Conservation (phyloP, 2,113 vertebrate genomes). For the Chinchilla lanigera region DNA sequence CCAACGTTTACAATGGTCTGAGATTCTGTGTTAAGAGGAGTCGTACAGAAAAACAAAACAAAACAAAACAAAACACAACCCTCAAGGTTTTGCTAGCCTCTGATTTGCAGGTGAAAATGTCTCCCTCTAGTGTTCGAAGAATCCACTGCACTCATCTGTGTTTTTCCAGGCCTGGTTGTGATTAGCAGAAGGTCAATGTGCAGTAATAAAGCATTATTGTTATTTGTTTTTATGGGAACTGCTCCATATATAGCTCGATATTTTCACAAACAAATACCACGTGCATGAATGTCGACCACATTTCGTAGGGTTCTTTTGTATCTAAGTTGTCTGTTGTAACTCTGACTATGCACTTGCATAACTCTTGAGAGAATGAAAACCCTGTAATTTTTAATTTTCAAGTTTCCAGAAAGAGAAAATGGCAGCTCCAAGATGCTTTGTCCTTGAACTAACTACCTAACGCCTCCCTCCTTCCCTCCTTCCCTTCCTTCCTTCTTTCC, state of each 20-base stretch:
- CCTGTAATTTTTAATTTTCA: constrained; percentile 44
- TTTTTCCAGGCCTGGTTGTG: constrained; percentile 63
- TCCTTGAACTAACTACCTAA: not conserved
- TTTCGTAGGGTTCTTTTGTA: constrained; percentile 38
- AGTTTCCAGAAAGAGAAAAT: constrained; percentile 57
- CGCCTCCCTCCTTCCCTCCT: not conserved
- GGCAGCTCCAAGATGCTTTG: not conserved
- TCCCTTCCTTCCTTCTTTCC: not conserved
- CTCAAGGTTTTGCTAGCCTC: not conserved
- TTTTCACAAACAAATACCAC: constrained; percentile 69
- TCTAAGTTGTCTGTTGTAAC: constrained; percentile 62
- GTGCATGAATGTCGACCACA: constrained; percentile 61
- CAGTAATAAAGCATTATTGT: constrained; percentile 55
- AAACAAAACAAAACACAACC: not conserved
- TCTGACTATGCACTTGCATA: constrained; percentile 60
- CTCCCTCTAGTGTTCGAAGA: constrained; percentile 79
- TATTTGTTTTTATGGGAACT: constrained; percentile 73
- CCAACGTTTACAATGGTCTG: constrained; percentile 16
- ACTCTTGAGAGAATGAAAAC: constrained; percentile 46
- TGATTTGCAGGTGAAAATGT: constrained; percentile 35
- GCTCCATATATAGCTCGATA: constrained; percentile 56
- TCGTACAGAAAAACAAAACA: not conserved
- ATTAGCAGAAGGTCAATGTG: constrained; percentile 63
- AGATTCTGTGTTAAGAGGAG: not conserved
- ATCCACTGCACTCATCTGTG: not conserved